A percentile compares a stretch with the other conserved stretches of the same genome.
Conservation (phyloP, 2,797 vertebrate genomes). For the Rachycentron canadum region DNA sequence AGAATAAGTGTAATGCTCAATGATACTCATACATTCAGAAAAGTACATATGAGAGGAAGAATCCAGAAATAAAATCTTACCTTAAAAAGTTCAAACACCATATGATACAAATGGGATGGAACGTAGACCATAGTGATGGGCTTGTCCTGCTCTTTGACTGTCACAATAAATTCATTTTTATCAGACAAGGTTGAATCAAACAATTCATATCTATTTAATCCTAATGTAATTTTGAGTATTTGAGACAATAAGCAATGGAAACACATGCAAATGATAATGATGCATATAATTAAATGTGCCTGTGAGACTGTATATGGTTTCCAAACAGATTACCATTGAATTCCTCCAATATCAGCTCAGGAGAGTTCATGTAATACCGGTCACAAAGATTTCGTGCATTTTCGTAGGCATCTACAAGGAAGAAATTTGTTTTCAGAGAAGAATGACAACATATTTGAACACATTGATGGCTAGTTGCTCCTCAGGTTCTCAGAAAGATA, state of each 20-base stretch:
- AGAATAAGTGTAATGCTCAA: neutral
- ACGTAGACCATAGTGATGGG: constrained; percentile 94
- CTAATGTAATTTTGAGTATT: neutral
- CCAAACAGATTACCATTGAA: constrained; percentile 86
- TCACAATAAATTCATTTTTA: constrained; percentile 24
- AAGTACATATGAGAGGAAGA: neutral
- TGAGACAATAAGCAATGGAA: neutral
- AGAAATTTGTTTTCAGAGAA: constrained; percentile 19
- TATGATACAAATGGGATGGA: constrained; percentile 98
- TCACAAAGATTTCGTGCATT: constrained; percentile 96
- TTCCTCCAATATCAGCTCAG: constrained; percentile 93
- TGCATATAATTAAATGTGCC: neutral
- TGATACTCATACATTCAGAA: neutral
- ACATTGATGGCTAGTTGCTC: neutral
- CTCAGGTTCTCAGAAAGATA: too few relatives aligned
- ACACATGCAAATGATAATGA: neutral
- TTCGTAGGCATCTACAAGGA: constrained; percentile 93
- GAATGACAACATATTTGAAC: neutral
- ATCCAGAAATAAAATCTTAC: constrained; percentile 72
- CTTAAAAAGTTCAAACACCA: constrained; percentile 99
- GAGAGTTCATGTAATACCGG: constrained; percentile 97
- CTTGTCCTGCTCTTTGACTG: constrained; percentile 89
- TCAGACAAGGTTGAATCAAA: neutral
- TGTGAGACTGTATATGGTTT: neutral
- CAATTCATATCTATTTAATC: neutral